phyloP scores from a whole-genome alignment of 2,888 invertebrate genomes.

The Cyaniris semiargus region DNA sequence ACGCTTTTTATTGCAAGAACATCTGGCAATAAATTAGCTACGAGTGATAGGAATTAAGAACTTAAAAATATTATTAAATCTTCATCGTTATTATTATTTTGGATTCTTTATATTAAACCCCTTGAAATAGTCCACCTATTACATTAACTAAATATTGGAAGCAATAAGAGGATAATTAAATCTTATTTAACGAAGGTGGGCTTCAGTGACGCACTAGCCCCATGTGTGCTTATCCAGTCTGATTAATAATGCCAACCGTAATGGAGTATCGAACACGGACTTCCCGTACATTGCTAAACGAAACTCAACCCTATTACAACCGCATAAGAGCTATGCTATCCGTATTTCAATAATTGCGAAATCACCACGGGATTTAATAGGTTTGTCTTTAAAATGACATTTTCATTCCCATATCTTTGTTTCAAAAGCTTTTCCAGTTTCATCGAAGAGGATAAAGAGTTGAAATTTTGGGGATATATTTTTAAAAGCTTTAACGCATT shows the following conservation, averaged over 20 bases:
- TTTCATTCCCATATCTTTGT: slow-evolving; percentile 29
- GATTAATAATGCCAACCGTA: slow-evolving; percentile 38
- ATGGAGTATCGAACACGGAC: slow-evolving; percentile 36
- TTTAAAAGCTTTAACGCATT: neutral
- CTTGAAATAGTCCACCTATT: neutral
- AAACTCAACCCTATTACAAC: slow-evolving; percentile 28
- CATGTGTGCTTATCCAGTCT: slow-evolving; percentile 28
- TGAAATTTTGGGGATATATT: neutral
- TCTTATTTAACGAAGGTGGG: slow-evolving; percentile 13
- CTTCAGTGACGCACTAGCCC: slow-evolving; percentile 30
- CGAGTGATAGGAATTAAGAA: no score
- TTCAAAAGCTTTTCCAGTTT: slow-evolving; percentile 25
- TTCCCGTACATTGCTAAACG: neutral
- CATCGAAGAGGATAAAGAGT: neutral
- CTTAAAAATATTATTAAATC: no score
- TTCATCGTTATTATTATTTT: no score
- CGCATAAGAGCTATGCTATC: neutral
- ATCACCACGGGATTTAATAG: slow-evolving; percentile 24
- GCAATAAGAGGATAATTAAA: slow-evolving; percentile 1
- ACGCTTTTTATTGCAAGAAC: no score
- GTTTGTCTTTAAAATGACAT: slow-evolving; percentile 30
- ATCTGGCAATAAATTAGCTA: no score
- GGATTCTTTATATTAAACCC: neutral
- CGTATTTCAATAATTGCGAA: neutral
- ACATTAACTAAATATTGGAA: neutral